Conservation (phyloP, 2,888 invertebrate genomes). For the Agrenia bidenticulata region DNA sequence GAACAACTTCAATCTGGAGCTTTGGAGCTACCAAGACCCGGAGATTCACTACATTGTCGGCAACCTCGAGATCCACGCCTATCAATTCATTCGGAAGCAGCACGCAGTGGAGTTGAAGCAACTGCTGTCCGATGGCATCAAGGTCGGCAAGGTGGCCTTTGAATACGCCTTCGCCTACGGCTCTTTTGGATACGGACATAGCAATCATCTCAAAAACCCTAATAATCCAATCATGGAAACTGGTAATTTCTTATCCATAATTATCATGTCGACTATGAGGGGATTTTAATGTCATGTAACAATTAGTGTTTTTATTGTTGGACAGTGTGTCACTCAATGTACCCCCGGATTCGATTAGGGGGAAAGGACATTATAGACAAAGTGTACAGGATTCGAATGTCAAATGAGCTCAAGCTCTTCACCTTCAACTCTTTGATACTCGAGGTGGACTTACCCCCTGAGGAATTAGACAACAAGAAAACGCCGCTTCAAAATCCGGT, state of each 20-base stretch:
- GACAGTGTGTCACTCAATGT: conserved; percentile 42
- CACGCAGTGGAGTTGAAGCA: conserved; percentile 35
- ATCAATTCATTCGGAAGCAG: conserved; percentile 37
- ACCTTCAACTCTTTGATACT: conserved; percentile 39
- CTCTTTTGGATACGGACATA: conserved; percentile 44
- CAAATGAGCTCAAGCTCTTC: conserved; percentile 38
- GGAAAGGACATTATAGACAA: conserved; percentile 30
- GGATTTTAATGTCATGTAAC: too few species aligned
- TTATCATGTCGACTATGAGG: too few species aligned
- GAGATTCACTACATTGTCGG: conserved; percentile 45
- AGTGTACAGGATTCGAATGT: conserved; percentile 33
- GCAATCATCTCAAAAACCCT: conserved; percentile 46
- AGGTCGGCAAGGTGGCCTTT: conserved; percentile 34
- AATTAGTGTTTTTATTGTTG: neutral
- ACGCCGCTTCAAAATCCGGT: neutral
- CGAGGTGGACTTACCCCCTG: conserved; percentile 27
- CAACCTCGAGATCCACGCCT: conserved; percentile 35
- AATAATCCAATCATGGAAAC: conserved; percentile 39
- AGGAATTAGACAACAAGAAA: too few species aligned
- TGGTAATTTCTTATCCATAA: conserved; percentile 3
- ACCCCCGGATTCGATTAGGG: conserved; percentile 42
- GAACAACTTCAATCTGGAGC: conserved; percentile 40
- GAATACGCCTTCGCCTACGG: conserved; percentile 50
- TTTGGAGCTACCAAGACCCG: conserved; percentile 51
- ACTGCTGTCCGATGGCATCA: conserved; percentile 39